Conservation (phyloP, 2,797 vertebrate species). For the Cercopithecus diana region DNA sequence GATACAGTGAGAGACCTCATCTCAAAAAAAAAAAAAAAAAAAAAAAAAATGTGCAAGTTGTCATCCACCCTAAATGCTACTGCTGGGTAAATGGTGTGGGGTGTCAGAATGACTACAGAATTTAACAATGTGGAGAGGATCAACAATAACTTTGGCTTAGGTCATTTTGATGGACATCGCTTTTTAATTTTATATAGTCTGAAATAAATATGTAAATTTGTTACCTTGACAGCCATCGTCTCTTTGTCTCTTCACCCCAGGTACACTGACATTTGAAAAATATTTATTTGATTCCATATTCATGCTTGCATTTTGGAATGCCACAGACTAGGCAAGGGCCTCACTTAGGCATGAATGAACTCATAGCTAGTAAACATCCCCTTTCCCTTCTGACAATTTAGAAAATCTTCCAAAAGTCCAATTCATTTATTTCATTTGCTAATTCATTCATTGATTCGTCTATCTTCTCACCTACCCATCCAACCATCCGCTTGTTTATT, state of each 20-base stretch:
- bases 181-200: not conserved
- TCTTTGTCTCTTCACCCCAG: not conserved
- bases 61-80: too few species aligned
- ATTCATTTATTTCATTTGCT: not conserved
- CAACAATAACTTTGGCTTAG: not conserved
- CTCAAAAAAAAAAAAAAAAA: not conserved
- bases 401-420: not conserved
- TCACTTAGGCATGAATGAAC: not conserved
- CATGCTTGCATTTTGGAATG: not conserved
- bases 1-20: not conserved
- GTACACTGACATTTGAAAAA: not conserved
- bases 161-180: not conserved
- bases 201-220: not conserved
- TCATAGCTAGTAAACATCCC: not conserved
- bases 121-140: not conserved
- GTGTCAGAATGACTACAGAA: not conserved
- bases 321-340: too few species aligned
- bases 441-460: not conserved
- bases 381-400: not conserved
- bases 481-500: not conserved
- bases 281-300: not conserved
- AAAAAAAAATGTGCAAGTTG: not conserved
- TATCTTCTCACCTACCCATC: not conserved
- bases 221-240: not conserved
- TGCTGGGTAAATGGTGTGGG: not conserved